Conservation (phyloP, 2,113 vertebrate genomes). For the Sinocyclocheilus anophthalmus region DNA sequence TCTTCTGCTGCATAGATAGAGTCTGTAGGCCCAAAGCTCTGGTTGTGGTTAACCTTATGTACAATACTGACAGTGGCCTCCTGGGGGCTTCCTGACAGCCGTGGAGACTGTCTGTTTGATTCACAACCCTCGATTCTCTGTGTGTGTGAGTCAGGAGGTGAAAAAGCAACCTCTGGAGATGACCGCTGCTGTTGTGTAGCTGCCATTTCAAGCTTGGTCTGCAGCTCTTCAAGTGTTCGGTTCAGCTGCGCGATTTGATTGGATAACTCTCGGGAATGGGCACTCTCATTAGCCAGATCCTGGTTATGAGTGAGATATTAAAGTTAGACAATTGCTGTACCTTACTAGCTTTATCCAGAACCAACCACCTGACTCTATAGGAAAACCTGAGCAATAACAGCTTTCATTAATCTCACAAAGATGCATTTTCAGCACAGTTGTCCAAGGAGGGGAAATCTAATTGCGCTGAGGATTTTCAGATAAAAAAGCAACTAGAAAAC, state of each 20-base stretch:
- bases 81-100: neutral
- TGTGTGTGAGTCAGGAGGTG: neutral
- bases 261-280: slow-evolving; percentile 51
- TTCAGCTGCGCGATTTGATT: slow-evolving; percentile 60
- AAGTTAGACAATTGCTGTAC: slow-evolving; percentile 1
- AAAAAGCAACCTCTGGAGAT: slow-evolving; percentile 39
- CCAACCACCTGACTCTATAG: neutral
- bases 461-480: slow-evolving; percentile 11
- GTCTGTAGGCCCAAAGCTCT: neutral
- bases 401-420: slow-evolving; percentile 14
- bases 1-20: neutral
- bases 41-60: slow-evolving; percentile 27
- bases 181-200: slow-evolving; percentile 56
- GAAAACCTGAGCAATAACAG: slow-evolving; percentile 18
- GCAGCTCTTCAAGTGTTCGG: slow-evolving; percentile 60
- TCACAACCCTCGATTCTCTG: neutral
- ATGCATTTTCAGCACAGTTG: slow-evolving; percentile 2
- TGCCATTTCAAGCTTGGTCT: slow-evolving; percentile 59
- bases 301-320: slow-evolving; percentile 39
- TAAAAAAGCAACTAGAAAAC: slow-evolving; percentile 7
- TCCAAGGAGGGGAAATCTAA: neutral
- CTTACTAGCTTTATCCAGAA: neutral
- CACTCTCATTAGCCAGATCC: slow-evolving; percentile 67
- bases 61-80: neutral
- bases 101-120: slow-evolving; percentile 31